Evolutionary conservation across 2,113 vertebrate genomes (phyloP).

Genomic region (Nestor notabilis): DNA sequence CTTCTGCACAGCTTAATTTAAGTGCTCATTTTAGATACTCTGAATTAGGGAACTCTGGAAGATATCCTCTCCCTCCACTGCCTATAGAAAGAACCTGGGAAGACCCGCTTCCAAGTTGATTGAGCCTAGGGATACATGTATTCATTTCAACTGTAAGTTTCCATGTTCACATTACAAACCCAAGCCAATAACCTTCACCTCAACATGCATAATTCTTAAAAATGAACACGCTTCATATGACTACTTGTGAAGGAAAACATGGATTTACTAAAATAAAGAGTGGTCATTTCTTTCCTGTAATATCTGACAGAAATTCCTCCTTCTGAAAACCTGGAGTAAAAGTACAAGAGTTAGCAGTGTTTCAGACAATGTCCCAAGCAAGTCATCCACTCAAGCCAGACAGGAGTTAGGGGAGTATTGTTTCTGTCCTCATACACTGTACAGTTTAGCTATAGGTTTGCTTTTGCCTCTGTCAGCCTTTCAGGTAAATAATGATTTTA

Average conservation of each 20-base stretch:
- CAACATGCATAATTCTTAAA: not conserved
- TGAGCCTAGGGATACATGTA: not conserved
- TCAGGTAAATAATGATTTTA: not conserved
- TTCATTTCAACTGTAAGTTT: not conserved
- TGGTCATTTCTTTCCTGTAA: not conserved
- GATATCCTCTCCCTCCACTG: not conserved
- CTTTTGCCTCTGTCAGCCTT: not conserved
- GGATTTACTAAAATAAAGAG: not conserved
- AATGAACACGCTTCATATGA: not conserved
- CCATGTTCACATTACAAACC: not conserved
- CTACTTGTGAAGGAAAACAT: not conserved
- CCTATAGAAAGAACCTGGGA: not conserved
- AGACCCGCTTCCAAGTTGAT: not conserved
- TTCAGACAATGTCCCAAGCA: not conserved
- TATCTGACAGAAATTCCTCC: not conserved
- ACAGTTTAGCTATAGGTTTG: not conserved
- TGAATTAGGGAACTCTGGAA: not conserved
- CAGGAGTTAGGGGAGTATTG: not conserved
- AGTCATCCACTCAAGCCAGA: not conserved
- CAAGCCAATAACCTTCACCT: not conserved
- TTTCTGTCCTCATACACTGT: not conserved
- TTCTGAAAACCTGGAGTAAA: not conserved
- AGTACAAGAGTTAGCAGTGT: not conserved
- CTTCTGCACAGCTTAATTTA: not conserved
- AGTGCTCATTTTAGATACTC: not conserved